Percentiles rank a stretch among this genome's conserved stretches.
phyloP scores from a whole-genome alignment of 23 tunicate genomes.

The Botrylloides violaceus region DNA sequence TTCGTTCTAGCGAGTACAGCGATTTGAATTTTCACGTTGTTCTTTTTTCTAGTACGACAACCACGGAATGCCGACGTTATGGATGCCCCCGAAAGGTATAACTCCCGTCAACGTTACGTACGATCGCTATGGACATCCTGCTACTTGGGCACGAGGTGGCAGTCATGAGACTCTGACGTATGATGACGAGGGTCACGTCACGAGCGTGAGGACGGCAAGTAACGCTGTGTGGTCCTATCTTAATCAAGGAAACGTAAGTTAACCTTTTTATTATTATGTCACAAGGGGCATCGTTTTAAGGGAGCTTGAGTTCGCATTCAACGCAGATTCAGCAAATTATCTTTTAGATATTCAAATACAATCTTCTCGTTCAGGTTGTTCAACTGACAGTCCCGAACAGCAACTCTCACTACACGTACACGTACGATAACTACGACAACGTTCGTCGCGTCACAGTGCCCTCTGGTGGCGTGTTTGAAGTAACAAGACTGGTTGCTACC shows the following conservation, averaged over 20 bases:
- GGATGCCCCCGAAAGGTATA: conserved; percentile 76
- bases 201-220: conserved; percentile 30
- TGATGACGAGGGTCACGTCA: conserved; percentile 43
- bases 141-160: conserved; percentile 77
- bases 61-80: conserved; percentile 63
- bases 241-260: conserved; percentile 36
- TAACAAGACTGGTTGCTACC: conserved; percentile 39
- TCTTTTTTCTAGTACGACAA: conserved; percentile 37
- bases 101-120: conserved; percentile 85
- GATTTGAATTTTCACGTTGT: background rate
- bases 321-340: too few relatives aligned
- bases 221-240: conserved; percentile 52
- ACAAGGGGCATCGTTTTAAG: too few relatives aligned
- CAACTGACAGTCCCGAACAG: conserved; percentile 29
- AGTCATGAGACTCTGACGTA: conserved; percentile 40
- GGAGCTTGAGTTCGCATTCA: too few relatives aligned
- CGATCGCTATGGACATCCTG: conserved; percentile 60
- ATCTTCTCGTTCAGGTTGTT: conserved; percentile 23
- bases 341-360: too few relatives aligned
- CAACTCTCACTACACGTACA: conserved; percentile 40
- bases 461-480: conserved; percentile 36
- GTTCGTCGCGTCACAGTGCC: conserved; percentile 52
- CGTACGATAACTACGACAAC: conserved; percentile 33
- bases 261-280: background rate
- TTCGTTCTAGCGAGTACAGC: too few relatives aligned